A percentile compares a stretch with the other conserved stretches of the same genome.
Evolutionary conservation across 2,113 vertebrate genomes (phyloP).

Genomic region (Rafetus swinhoei): DNA sequence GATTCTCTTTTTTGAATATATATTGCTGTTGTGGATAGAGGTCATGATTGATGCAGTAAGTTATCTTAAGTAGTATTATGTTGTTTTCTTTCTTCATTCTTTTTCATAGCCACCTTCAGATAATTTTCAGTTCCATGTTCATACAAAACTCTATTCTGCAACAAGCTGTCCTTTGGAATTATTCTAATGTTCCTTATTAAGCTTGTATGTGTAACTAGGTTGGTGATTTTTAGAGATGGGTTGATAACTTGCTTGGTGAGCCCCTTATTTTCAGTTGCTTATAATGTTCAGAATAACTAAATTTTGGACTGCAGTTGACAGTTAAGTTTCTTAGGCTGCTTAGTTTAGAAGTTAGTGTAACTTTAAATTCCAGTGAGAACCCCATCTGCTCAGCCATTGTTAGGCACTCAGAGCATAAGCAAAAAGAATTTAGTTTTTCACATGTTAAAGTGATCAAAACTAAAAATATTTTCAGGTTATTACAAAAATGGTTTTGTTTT

Average conservation of each 20-base stretch:
- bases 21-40: conserved; percentile 39
- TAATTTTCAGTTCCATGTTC: not conserved
- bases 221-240: conserved; percentile 14
- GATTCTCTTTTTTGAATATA: conserved; percentile 34
- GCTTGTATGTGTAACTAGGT: not conserved
- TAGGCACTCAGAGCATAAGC: not conserved
- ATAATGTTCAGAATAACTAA: conserved; percentile 11
- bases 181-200: not conserved
- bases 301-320: conserved; percentile 5
- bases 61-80: conserved; percentile 36
- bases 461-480: conserved; percentile 23
- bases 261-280: not conserved
- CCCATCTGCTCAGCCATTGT: not conserved
- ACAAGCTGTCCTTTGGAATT: not conserved
- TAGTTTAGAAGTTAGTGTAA: not conserved
- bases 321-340: not conserved
- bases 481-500: conserved; percentile 55
- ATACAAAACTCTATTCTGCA: not conserved
- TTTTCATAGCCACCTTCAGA: conserved; percentile 31
- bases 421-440: conserved; percentile 22
- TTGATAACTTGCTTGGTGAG: not conserved
- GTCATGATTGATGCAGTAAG: not conserved
- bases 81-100: conserved; percentile 41
- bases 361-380: conserved; percentile 1
- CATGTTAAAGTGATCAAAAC: not conserved